Evolutionary conservation across 2,888 invertebrate species (phyloP).

Genomic region (Autographa gamma): DNA sequence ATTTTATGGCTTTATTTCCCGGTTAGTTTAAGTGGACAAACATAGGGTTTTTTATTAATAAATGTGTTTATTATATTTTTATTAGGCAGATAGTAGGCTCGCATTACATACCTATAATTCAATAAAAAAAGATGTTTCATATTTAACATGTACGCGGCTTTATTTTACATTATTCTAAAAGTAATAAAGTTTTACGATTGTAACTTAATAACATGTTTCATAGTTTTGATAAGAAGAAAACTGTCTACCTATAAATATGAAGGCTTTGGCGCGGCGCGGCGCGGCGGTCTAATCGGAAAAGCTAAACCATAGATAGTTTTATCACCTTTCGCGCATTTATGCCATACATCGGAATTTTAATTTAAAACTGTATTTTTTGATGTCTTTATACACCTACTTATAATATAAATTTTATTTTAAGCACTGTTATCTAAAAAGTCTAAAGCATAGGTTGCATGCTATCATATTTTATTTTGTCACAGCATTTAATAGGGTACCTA

Average conservation of each 20-base stretch:
- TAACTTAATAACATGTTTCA: conserved; percentile 21
- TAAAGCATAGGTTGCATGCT: too few species aligned
- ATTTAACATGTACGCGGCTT: not conserved
- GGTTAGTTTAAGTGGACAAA: not conserved
- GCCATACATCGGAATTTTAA: not conserved
- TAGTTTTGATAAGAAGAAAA: conserved; percentile 12
- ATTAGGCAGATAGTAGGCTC: conserved; percentile 4
- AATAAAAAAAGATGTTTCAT: not conserved
- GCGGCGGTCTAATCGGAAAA: not conserved
- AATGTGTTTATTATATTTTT: not conserved
- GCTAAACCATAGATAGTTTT: not conserved
- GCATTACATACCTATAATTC: not conserved
- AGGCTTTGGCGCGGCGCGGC: not conserved
- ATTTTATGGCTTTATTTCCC: conserved; percentile 9
- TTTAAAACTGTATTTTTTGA: not conserved
- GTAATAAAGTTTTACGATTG: conserved; percentile 29
- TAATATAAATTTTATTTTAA: not conserved
- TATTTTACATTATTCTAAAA: conserved; percentile 17
- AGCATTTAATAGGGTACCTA: too few species aligned
- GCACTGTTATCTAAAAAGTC: not conserved
- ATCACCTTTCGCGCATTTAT: not conserved
- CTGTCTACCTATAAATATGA: not conserved
- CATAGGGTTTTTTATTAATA: not conserved
- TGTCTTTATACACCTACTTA: not conserved
- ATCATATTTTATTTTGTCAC: too few species aligned